These are phyloP conservation scores for Silurus meridionalis DNA, from an alignment of 2,113 vertebrate genomes.

Conservation along the genomic window DNA sequence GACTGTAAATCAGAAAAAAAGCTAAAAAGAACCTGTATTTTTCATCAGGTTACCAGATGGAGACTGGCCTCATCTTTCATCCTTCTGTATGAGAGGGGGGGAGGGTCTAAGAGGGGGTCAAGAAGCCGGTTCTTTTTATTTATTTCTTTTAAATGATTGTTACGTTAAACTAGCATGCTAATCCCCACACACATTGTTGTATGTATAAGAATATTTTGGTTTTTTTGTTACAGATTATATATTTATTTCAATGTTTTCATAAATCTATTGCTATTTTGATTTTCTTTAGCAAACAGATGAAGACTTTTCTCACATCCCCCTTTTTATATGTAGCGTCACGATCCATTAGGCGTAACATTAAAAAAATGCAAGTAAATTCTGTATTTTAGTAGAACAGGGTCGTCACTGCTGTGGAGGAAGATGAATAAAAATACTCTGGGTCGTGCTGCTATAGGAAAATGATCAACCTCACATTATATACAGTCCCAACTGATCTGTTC, in stretches of 20 bases:
- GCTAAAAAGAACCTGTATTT: slow-evolving; percentile 56
- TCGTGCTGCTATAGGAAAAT: neutral
- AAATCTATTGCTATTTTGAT: neutral
- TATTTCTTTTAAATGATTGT: neutral
- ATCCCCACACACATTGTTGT: neutral
- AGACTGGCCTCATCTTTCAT: slow-evolving; percentile 52
- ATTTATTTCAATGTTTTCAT: neutral
- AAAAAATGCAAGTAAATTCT: no score
- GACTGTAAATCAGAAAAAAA: slow-evolving; percentile 60
- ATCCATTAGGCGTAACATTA: no score
- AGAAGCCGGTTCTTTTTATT: neutral
- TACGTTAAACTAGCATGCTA: neutral
- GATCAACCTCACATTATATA: neutral
- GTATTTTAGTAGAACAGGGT: no score
- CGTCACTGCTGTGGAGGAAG: neutral
- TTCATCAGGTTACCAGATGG: slow-evolving; percentile 58
- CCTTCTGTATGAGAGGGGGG: slow-evolving; percentile 23
- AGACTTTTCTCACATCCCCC: no score
- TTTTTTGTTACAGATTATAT: neutral
- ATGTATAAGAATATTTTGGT: neutral
- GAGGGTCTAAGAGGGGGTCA: neutral
- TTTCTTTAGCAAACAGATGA: neutral
- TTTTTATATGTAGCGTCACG: no score
- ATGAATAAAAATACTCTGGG: neutral
- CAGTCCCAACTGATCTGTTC: no score